These are phyloP conservation scores for Apodemia hepburni DNA, from an alignment of 2,888 invertebrate species.

Conservation along the genomic window DNA sequence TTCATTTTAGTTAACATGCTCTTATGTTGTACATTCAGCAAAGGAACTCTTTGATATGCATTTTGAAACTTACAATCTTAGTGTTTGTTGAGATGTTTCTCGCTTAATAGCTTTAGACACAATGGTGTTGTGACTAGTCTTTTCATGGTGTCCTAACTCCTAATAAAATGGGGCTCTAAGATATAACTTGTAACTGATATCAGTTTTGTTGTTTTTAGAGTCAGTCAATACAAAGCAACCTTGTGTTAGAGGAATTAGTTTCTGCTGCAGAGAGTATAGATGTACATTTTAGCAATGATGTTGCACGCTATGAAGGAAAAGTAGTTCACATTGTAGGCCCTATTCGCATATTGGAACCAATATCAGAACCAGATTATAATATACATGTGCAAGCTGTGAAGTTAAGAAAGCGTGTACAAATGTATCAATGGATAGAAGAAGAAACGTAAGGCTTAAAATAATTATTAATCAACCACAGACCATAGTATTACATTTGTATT, in stretches of 20 bases:
- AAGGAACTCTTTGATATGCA: too few relatives aligned
- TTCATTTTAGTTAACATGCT: too few relatives aligned
- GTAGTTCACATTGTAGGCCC: conserved; percentile 89
- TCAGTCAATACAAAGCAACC: conserved; percentile 88
- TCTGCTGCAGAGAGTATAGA: conserved; percentile 76
- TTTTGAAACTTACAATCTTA: too few relatives aligned
- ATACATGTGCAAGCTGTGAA: conserved; percentile 92
- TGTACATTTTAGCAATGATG: conserved; percentile 85
- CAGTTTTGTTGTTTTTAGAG: conserved; percentile 70
- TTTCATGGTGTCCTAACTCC: too few relatives aligned
- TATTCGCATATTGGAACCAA: conserved; percentile 87
- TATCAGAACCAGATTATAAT: conserved; percentile 92
- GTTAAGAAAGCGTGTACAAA: conserved; percentile 91
- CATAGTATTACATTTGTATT: too few relatives aligned
- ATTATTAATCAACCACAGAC: too few relatives aligned
- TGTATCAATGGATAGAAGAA: conserved; percentile 97
- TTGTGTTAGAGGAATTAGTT: conserved; percentile 88
- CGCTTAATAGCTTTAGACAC: too few relatives aligned
- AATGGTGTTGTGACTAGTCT: too few relatives aligned
- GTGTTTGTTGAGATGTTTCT: too few relatives aligned
- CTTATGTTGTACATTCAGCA: too few relatives aligned
- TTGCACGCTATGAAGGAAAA: conserved; percentile 84
- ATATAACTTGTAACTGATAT: neutral
- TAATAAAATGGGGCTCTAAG: too few relatives aligned
- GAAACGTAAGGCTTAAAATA: conserved; percentile 64